Evolutionary conservation across 1,140 invertebrate genomes (phyloP).

Genomic region (Eciton burchellii): DNA sequence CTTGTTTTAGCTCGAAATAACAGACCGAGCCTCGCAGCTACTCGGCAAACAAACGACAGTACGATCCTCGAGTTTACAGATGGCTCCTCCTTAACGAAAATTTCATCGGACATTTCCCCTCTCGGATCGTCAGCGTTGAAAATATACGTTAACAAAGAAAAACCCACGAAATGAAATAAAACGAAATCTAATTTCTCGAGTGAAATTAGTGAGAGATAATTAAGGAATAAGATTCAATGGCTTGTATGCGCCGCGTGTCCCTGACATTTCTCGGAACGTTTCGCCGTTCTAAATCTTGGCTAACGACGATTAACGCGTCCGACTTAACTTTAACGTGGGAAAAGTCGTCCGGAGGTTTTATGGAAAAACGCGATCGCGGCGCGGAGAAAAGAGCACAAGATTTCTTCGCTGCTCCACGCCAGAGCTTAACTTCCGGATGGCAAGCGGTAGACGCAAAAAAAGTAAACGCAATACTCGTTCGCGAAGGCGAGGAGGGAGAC

Average conservation of each 20-base stretch:
- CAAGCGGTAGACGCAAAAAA: conserved; percentile 32
- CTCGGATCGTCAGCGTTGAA: not conserved
- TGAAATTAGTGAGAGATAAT: not conserved
- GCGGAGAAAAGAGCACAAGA: not conserved
- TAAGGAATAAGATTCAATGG: not conserved
- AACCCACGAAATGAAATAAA: no score
- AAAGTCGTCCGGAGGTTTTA: not conserved
- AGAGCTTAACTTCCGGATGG: conserved; percentile 16
- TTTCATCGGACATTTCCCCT: not conserved
- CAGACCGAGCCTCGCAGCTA: not conserved
- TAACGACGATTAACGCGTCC: not conserved
- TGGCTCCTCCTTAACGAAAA: not conserved
- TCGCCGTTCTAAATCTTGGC: conserved; percentile 10
- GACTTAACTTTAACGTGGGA: not conserved
- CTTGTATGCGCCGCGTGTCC: not conserved
- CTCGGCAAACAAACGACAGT: not conserved
- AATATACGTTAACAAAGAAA: not conserved
- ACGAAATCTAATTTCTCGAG: not conserved
- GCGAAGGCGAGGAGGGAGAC: conserved; percentile 5
- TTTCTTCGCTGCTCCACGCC: not conserved
- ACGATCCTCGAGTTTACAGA: not conserved
- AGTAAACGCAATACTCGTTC: not conserved
- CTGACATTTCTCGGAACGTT: not conserved
- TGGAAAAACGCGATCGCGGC: not conserved
- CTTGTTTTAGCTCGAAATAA: not conserved